phyloP scores from a whole-genome alignment of 2,797 vertebrate species.

The Potorous gilbertii region DNA sequence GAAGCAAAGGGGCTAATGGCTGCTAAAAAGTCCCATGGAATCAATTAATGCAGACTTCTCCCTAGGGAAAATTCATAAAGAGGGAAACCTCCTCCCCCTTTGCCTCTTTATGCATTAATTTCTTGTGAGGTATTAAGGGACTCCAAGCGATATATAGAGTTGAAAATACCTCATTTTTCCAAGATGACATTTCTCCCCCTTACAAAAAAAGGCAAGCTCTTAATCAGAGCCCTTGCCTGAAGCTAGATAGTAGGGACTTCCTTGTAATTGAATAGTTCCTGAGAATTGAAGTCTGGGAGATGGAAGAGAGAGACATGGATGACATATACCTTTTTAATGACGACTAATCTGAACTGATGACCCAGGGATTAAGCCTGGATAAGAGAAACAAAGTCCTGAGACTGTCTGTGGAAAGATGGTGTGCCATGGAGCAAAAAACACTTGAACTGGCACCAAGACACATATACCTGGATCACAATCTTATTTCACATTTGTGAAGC shows the following conservation, averaged over 20 bases:
- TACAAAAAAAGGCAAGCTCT: background rate
- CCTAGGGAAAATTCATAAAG: background rate
- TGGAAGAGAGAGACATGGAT: background rate
- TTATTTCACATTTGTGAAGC: background rate
- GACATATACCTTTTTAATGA: background rate
- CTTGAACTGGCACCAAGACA: background rate
- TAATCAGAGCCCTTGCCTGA: rapidly evolving
- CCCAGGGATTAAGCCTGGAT: background rate
- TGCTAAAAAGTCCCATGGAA: constrained; percentile 32
- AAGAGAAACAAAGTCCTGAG: background rate
- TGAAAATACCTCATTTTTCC: background rate
- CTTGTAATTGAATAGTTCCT: background rate
- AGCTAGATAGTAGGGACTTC: background rate
- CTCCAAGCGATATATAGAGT: background rate
- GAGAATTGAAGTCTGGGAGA: background rate
- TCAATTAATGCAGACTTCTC: constrained; percentile 50
- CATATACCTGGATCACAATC: background rate
- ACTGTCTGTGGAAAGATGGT: background rate
- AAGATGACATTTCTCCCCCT: background rate
- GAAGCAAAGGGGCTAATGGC: background rate
- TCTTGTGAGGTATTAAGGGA: background rate
- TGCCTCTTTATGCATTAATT: background rate
- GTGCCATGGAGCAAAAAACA: background rate
- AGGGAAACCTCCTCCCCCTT: background rate
- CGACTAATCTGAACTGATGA: background rate